Evolutionary conservation across 2,797 vertebrate species (phyloP).

Genomic region (Acanthurus leucopareius): DNA sequence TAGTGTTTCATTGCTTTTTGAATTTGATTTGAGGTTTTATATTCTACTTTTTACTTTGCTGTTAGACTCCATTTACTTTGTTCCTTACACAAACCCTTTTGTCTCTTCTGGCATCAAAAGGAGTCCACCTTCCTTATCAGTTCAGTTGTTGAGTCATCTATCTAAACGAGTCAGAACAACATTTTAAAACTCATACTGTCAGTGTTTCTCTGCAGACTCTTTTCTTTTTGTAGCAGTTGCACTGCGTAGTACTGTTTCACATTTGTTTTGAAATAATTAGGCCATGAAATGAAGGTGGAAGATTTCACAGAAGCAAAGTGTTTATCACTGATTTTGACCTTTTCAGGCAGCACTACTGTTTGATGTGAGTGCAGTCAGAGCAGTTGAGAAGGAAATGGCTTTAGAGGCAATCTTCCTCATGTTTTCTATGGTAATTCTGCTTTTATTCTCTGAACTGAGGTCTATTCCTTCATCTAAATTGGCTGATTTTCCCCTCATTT

Average conservation of each 20-base stretch:
- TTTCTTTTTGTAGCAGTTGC: not conserved
- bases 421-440: slow-evolving; percentile 33
- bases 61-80: slow-evolving; percentile 11
- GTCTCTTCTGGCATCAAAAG: not conserved
- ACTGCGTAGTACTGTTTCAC: slow-evolving; percentile 10
- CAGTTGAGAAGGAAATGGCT: slow-evolving; percentile 31
- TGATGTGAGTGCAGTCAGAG: slow-evolving; percentile 41
- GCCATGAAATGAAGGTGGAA: slow-evolving; percentile 42
- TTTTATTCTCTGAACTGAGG: slow-evolving; percentile 42
- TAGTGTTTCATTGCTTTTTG: not conserved
- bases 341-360: slow-evolving; percentile 45
- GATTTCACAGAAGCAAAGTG: slow-evolving; percentile 49
- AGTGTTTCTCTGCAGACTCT: slow-evolving; percentile 1
- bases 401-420: slow-evolving; percentile 41
- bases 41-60: not conserved
- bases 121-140: not conserved
- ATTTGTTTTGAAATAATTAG: slow-evolving; percentile 54
- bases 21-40: not conserved
- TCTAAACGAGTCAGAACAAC: not conserved
- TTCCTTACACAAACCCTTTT: not conserved
- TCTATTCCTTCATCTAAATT: slow-evolving; percentile 37
- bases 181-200: slow-evolving; percentile 9
- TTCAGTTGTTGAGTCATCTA: not conserved
- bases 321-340: slow-evolving; percentile 53
- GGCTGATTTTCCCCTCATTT: slow-evolving; percentile 18